Evolutionary conservation across 2,797 vertebrate species (phyloP).

Genomic region (Pseudocheirus occidentalis): DNA sequence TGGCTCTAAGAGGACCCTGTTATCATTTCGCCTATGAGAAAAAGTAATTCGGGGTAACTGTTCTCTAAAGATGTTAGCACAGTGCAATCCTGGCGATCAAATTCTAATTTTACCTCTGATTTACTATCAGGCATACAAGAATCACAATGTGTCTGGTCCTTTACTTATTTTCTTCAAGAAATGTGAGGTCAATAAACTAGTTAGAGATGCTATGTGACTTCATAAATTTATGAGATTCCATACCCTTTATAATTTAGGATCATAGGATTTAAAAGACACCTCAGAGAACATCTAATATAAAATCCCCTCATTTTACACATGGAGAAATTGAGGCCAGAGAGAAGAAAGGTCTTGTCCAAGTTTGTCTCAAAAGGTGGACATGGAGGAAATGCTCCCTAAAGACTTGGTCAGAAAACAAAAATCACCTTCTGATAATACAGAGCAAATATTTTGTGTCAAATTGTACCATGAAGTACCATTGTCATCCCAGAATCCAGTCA

Average conservation of each 20-base stretch:
- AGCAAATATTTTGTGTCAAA: slow-evolving; percentile 59
- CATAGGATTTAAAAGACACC: not conserved
- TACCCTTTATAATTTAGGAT: not conserved
- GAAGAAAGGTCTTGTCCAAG: not conserved
- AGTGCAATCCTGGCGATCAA: not conserved
- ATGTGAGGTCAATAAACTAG: not conserved
- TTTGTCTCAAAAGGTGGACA: not conserved
- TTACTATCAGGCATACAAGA: not conserved
- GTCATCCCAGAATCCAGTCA: slow-evolving; percentile 68
- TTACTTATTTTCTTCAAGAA: not conserved
- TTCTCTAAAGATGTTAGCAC: not conserved
- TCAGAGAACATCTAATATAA: not conserved
- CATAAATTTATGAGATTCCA: not conserved
- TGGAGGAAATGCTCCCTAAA: slow-evolving; percentile 1
- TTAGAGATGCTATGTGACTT: not conserved
- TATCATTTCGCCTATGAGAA: not conserved
- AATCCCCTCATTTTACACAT: not conserved
- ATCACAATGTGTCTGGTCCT: not conserved
- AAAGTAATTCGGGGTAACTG: not conserved
- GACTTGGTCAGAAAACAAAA: slow-evolving; percentile 24
- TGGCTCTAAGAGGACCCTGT: not conserved
- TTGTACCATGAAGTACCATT: slow-evolving; percentile 48
- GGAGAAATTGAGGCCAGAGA: not conserved
- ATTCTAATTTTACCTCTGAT: not conserved
- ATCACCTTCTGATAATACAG: slow-evolving; percentile 66